Percentiles rank a stretch among this genome's conserved stretches.
phyloP scores from a whole-genome alignment of 2,797 vertebrate species.

The Hoplostethus atlanticus region DNA sequence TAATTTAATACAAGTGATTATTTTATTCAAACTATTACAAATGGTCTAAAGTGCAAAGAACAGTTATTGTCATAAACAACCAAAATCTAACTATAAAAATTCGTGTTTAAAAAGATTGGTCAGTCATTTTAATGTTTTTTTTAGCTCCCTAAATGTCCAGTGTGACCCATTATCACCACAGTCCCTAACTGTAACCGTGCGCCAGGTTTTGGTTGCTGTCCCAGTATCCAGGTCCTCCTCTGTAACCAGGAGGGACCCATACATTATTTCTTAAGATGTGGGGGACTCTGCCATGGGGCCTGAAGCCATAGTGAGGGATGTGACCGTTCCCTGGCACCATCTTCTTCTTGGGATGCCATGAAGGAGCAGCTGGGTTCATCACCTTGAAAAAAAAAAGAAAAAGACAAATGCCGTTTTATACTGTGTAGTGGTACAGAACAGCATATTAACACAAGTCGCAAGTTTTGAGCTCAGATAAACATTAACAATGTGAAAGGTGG shows the following conservation, averaged over 20 bases:
- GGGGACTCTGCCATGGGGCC: constrained; percentile 55
- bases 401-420: not conserved
- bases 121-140: constrained; percentile 63
- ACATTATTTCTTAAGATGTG: constrained; percentile 54
- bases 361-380: constrained; percentile 70
- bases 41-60: constrained; percentile 83
- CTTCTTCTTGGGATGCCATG: constrained; percentile 74
- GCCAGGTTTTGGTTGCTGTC: constrained; percentile 52
- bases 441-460: too few species aligned
- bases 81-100: constrained; percentile 58
- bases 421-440: not conserved
- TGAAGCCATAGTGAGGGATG: constrained; percentile 54
- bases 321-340: constrained; percentile 42
- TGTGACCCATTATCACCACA: constrained; percentile 47
- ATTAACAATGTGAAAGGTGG: too few species aligned
- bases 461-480: too few species aligned
- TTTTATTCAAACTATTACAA: constrained; percentile 72
- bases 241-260: constrained; percentile 70
- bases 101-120: constrained; percentile 62
- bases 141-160: constrained; percentile 54
- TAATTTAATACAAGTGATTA: constrained; percentile 74
- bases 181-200: constrained; percentile 66
- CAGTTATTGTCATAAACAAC: constrained; percentile 56
- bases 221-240: constrained; percentile 67
- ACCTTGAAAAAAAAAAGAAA: constrained; percentile 42